Conservation (phyloP, 1,140 invertebrate genomes). For the Drosophila sulfurigaster region DNA sequence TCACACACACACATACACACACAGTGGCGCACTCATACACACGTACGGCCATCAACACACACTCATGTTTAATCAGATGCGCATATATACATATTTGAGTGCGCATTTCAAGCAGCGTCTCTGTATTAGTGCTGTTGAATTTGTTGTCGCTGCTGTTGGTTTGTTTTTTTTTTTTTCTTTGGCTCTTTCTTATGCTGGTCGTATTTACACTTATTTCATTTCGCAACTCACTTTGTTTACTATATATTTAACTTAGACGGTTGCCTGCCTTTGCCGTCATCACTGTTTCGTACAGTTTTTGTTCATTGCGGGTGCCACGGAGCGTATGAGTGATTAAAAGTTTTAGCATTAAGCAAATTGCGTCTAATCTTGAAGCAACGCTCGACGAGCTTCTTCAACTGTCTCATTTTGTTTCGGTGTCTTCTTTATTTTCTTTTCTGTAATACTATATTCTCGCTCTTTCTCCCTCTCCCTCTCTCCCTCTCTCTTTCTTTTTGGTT, state of each 20-base stretch:
- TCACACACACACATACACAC: conserved; percentile 34
- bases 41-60: conserved; percentile 41
- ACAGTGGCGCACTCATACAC: conserved; percentile 28
- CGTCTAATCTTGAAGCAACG: conserved; percentile 49
- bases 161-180: background rate
- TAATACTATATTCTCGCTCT: background rate
- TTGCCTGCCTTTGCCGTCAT: background rate
- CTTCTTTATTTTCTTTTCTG: background rate
- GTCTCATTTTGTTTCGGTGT: conserved; percentile 1
- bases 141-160: conserved; percentile 23
- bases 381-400: background rate
- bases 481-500: conserved; percentile 47
- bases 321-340: conserved; percentile 81
- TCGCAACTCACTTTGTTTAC: conserved; percentile 71
- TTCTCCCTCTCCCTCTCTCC: background rate
- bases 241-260: conserved; percentile 33
- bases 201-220: conserved; percentile 80
- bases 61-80: conserved; percentile 79
- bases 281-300: conserved; percentile 43
- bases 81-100: conserved; percentile 79
- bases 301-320: conserved; percentile 54
- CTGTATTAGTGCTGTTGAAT: conserved; percentile 23
- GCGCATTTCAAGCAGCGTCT: conserved; percentile 48
- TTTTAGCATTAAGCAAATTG: conserved; percentile 79
- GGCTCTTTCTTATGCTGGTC: conserved; percentile 22